Percentiles rank a stretch among this genome's conserved stretches.
phyloP scores from a whole-genome alignment of 2,113 vertebrate species.

The Microcebus murinus region DNA sequence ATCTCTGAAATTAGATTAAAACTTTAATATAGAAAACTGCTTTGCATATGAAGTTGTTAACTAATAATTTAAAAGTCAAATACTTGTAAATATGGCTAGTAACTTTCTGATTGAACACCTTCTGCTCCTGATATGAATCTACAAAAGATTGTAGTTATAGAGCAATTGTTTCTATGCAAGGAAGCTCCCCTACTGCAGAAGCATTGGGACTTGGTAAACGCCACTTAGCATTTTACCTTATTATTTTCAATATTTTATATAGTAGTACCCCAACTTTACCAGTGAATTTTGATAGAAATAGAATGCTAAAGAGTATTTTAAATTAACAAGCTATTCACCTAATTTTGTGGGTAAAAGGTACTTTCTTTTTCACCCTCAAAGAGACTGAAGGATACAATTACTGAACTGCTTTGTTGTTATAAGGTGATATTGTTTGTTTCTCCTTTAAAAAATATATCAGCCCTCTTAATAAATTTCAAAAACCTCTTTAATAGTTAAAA shows the following conservation, averaged over 20 bases:
- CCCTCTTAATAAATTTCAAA: background rate
- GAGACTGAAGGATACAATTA: background rate
- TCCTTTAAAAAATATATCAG: background rate
- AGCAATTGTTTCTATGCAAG: background rate
- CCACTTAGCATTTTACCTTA: background rate
- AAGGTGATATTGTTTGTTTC: background rate
- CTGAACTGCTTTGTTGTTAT: background rate
- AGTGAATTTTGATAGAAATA: background rate
- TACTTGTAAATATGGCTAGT: conserved; percentile 32
- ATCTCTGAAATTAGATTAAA: conserved; percentile 65
- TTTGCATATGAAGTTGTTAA: conserved; percentile 56
- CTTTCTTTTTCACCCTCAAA: background rate
- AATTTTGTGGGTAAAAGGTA: background rate
- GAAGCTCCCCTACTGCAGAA: background rate
- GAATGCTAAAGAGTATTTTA: background rate
- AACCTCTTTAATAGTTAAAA: background rate
- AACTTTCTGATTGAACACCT: background rate
- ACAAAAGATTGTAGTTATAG: background rate
- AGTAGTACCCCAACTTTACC: background rate
- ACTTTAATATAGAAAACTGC: conserved; percentile 60
- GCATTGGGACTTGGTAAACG: background rate
- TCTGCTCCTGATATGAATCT: background rate
- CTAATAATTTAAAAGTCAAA: conserved; percentile 70
- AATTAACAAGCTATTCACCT: background rate
- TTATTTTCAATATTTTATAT: background rate